Evolutionary conservation across 2,797 vertebrate genomes (phyloP).

Genomic region (Pyrocephalus nanus): DNA sequence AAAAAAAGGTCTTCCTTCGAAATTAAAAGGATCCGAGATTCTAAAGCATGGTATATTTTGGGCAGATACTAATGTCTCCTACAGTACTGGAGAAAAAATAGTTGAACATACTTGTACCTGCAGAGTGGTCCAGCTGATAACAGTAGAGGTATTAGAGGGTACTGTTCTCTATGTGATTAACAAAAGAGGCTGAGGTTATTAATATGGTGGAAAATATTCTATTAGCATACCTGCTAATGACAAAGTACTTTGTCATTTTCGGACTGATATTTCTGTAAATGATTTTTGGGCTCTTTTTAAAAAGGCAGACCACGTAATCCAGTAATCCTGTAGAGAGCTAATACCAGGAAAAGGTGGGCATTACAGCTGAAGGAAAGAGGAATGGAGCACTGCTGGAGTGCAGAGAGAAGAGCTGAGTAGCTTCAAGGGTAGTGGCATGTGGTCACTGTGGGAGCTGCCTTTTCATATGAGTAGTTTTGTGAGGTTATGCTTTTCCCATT

Average conservation of each 20-base stretch:
- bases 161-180: neutral
- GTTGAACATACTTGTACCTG: neutral
- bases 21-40: neutral
- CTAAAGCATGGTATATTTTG: neutral
- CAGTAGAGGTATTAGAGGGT: neutral
- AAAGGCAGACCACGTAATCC: neutral
- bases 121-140: neutral
- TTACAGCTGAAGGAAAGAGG: neutral
- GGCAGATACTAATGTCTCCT: neutral
- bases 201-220: neutral
- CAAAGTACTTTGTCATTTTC: neutral
- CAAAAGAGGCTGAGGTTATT: neutral
- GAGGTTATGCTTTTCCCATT: neutral
- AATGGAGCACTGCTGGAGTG: neutral
- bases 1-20: neutral
- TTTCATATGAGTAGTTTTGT: neutral
- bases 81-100: neutral
- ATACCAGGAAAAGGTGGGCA: neutral
- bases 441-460: accelerated
- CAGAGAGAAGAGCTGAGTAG: neutral
- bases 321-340: neutral
- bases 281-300: neutral
- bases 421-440: neutral
- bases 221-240: neutral
- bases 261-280: neutral